Base-by-base conservation (phyloP, 2,113 vertebrate genomes). In the Numenius arquata region DNA sequence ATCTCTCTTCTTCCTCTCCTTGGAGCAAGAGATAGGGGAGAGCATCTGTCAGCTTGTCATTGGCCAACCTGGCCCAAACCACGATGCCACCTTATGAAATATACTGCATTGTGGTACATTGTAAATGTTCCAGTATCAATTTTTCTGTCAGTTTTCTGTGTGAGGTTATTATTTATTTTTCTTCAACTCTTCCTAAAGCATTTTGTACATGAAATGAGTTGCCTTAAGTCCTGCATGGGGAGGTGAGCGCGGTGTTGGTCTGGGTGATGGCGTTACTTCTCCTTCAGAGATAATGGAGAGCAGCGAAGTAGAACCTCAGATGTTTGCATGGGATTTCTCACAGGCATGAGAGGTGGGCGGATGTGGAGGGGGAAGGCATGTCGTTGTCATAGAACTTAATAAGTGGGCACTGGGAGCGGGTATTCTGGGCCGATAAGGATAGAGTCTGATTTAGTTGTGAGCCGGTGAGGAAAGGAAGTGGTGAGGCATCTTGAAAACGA, bases 271-370 rank as follows among this genome's bases (percentile, higher is more conserved):
- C 11, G 5, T 62, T 66, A 26, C 26, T 66, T 58, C 48, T 11
- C 12, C 19, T 36, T 38, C 18, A 22, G 47, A 75, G 48, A 10
- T 25, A 38, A 63, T 15, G 27, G n/a, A 32, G 22, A 36, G 12
- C 1, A 4, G 15, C 20, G n/a, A 74, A 36, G 21, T 10, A 63
- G 50, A 81, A n/a, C n/a, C 23, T 23, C 0, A 1, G 14, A 34
- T 7, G 8, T 36, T 75, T 59, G 14, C 2, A 5, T 6, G 40
- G 52, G 65, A 30, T 79, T 66, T 66, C 58, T 85, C 0, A 0
- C 11, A 17, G 73, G 17, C 16, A 0, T 5, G 26, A 16, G 17
- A 55, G 40, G 17, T 0, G 0, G 34, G 11, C 29, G 63, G 18
- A 9, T 0, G 2, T n/a, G 27, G 29, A 21, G 21, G 8, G 22